Evolutionary conservation across 1,140 invertebrate species (phyloP), one percentile per base, ranked within the genome.

Genomic region (Dendrolimus kikuchii): DNA sequence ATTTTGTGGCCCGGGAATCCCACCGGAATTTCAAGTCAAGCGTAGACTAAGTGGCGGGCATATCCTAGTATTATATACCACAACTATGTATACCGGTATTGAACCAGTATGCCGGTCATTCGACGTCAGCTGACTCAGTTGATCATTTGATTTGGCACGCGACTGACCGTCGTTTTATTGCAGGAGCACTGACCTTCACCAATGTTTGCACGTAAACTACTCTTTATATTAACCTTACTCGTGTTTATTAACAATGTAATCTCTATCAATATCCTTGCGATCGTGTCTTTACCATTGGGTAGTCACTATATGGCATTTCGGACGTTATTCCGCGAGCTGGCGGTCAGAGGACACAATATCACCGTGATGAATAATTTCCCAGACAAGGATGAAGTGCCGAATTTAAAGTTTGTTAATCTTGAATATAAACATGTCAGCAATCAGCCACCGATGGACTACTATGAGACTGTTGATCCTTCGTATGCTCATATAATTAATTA

Each of bases 241-340:
- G n/a, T n/a, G n/a, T n/a, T n/a, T n/a, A 42, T 6, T 42, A 42
- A 42, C 41, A 47, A 76, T 62, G 66, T 40, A 3, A 9, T 36
- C 43, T 54, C 66, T 0, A 49, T 71, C 44, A 81, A 78, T 50
- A 79, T 83, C 49, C 71, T 86, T 9, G 78, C 57, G 6, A 72
- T 83, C 10, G 72, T 77, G 23, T 74, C 79, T 40, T n/a, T 75
- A n/a, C 80, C 78, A 2, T 56, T 80, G 5, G 60, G 62, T 47
- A 89, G 87, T 54, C 88, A 89, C 62, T 81, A 79, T 47, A 80
- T 79, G 71, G 74, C 85, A 0, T 81, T 87, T 40, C 63, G 79
- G 37, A 66, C 71, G 4, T 49, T 89, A 7, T 78, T 89, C 47
- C 62, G 70, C 5, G 81, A 76, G n/a, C 57, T 89, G 40, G 85